Conservation (phyloP, 2,888 invertebrate species). For the Parelbella ahira region DNA sequence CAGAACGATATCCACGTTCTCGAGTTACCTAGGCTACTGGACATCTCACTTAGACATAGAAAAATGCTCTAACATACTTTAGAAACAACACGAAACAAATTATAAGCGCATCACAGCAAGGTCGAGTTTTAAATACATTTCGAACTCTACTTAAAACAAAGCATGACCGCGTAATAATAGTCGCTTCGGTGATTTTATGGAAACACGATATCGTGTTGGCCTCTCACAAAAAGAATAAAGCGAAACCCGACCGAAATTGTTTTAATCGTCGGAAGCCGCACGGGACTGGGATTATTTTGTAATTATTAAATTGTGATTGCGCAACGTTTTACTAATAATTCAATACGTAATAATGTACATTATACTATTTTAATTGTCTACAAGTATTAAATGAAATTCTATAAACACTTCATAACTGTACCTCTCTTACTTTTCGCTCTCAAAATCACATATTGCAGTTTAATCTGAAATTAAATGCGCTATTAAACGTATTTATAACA, state of each 20-base stretch:
- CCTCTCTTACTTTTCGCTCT: too few relatives aligned
- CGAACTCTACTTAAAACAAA: conserved; percentile 50
- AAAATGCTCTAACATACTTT: conserved; percentile 40
- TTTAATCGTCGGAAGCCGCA: conserved; percentile 75
- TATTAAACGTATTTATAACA: too few relatives aligned
- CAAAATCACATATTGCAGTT: too few relatives aligned
- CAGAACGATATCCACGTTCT: conserved; percentile 76
- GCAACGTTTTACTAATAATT: conserved; percentile 26
- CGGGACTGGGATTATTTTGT: conserved; percentile 48
- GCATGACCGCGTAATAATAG: conserved; percentile 59
- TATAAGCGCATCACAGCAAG: conserved; percentile 32
- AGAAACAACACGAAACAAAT: conserved; percentile 27
- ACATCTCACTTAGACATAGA: conserved; percentile 44
- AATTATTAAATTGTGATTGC: conserved; percentile 42
- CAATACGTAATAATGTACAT: conserved; percentile 43
- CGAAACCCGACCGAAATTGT: conserved; percentile 73
- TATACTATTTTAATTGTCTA: too few relatives aligned
- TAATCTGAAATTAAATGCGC: too few relatives aligned
- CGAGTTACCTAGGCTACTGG: conserved; percentile 80
- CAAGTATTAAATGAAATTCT: too few relatives aligned
- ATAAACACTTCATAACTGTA: too few relatives aligned
- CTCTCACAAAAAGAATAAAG: conserved; percentile 74
- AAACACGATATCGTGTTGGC: conserved; percentile 77
- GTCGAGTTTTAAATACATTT: conserved; percentile 24
- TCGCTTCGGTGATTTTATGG: conserved; percentile 79